phyloP scores from a whole-genome alignment of 2,113 vertebrate genomes.

The Strix uralensis region DNA sequence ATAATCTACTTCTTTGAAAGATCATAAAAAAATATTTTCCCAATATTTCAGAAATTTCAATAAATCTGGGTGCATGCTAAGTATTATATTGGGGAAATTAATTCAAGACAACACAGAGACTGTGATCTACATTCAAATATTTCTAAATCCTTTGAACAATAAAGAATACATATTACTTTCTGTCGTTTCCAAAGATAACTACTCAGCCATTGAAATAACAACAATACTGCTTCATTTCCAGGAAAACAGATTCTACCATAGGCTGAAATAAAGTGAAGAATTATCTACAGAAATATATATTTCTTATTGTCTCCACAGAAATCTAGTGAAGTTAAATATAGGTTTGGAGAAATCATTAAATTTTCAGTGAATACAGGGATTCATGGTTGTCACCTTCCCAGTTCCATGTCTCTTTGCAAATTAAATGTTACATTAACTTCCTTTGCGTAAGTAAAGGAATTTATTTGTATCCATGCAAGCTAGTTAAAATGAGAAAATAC shows the following conservation, averaged over 20 bases:
- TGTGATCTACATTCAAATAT: neutral
- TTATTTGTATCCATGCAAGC: neutral
- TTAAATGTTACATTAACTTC: neutral
- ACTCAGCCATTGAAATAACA: neutral
- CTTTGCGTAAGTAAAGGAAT: neutral
- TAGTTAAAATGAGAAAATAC: neutral
- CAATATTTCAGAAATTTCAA: neutral
- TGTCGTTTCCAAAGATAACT: neutral
- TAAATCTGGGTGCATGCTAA: neutral
- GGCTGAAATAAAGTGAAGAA: neutral
- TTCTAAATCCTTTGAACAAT: neutral
- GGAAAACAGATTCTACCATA: neutral
- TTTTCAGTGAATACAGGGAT: neutral
- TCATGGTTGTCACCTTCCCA: neutral
- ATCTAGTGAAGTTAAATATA: neutral
- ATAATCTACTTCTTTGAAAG: neutral
- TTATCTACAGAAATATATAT: neutral
- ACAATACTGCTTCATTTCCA: neutral
- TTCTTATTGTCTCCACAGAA: neutral
- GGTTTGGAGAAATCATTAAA: neutral
- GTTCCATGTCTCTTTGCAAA: neutral
- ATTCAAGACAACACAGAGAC: neutral
- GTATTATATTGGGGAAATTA: neutral
- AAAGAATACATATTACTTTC: neutral
- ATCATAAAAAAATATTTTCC: neutral